Conservation (phyloP, 23 tunicate genomes). For the Trididemnum nubilum region DNA sequence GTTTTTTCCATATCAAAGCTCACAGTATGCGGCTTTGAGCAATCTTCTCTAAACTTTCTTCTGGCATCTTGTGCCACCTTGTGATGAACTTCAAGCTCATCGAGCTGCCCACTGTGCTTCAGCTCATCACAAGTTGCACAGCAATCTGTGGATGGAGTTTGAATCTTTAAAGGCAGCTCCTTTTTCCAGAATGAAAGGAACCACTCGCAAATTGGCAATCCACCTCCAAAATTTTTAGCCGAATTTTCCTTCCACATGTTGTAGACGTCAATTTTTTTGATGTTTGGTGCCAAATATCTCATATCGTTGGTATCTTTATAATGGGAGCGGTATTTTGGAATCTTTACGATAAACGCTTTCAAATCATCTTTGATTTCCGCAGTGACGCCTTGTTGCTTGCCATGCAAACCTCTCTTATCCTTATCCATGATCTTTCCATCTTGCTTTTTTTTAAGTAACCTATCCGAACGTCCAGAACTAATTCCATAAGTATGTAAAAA, state of each 20-base stretch:
- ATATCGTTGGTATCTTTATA: background rate
- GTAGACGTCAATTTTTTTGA: conserved; percentile 19
- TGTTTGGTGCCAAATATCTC: background rate
- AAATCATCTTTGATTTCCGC: background rate
- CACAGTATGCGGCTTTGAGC: conserved; percentile 4
- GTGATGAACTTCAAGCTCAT: conserved; percentile 19
- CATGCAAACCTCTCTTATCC: background rate
- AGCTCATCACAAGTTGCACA: conserved; percentile 13
- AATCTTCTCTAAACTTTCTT: background rate
- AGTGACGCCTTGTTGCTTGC: background rate
- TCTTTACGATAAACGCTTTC: background rate
- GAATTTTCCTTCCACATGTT: conserved; percentile 18
- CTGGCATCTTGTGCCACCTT: background rate
- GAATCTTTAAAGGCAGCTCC: background rate
- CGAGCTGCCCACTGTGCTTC: background rate
- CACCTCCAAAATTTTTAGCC: background rate
- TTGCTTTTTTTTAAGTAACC: background rate
- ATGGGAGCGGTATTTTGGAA: conserved; percentile 13
- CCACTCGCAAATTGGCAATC: conserved; percentile 16
- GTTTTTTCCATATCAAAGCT: conserved; percentile 15
- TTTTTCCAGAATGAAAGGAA: conserved; percentile 13
- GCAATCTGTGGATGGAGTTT: conserved; percentile 9
- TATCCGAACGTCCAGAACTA: background rate
- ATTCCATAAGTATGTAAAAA: too few species aligned
- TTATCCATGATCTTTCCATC: background rate